phyloP scores from a whole-genome alignment of 2,113 vertebrate species.

The Sarotherodon lohbergeri region DNA sequence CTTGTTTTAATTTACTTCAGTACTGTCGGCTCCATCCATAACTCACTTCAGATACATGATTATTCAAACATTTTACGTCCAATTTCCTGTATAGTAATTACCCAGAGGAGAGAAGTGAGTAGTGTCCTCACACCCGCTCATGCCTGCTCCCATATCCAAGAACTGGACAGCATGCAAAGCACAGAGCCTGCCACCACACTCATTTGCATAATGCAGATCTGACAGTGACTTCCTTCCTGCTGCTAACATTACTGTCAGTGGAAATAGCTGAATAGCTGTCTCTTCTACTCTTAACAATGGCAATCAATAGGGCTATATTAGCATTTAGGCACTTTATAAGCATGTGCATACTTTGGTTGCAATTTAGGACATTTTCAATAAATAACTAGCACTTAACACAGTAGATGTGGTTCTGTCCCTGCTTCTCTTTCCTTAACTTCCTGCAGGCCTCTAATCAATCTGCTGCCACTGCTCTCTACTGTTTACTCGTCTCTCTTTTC shows the following conservation, averaged over 20 bases:
- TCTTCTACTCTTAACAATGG: background rate
- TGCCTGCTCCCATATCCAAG: background rate
- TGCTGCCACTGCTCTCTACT: background rate
- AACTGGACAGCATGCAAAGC: conserved; percentile 36
- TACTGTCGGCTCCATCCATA: conserved; percentile 45
- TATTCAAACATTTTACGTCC: conserved; percentile 41
- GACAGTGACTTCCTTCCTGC: conserved; percentile 46
- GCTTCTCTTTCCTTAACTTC: background rate
- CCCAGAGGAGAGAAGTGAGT: background rate
- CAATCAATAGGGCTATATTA: accelerated
- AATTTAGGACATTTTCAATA: background rate
- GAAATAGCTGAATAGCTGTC: background rate
- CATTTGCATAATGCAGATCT: conserved; percentile 42
- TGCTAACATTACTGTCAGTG: background rate
- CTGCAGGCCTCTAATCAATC: background rate
- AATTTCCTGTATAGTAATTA: conserved; percentile 42
- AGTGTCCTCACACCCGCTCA: conserved; percentile 7
- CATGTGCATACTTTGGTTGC: background rate
- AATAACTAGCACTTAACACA: background rate
- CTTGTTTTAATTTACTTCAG: conserved; percentile 58
- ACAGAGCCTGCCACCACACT: background rate
- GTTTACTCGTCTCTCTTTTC: background rate
- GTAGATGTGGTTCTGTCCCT: background rate
- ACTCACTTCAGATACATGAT: conserved; percentile 49
- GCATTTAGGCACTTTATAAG: background rate